These are phyloP conservation scores for Ahaetulla prasina DNA, from an alignment of 2,113 vertebrate genomes.

Conservation along the genomic window DNA sequence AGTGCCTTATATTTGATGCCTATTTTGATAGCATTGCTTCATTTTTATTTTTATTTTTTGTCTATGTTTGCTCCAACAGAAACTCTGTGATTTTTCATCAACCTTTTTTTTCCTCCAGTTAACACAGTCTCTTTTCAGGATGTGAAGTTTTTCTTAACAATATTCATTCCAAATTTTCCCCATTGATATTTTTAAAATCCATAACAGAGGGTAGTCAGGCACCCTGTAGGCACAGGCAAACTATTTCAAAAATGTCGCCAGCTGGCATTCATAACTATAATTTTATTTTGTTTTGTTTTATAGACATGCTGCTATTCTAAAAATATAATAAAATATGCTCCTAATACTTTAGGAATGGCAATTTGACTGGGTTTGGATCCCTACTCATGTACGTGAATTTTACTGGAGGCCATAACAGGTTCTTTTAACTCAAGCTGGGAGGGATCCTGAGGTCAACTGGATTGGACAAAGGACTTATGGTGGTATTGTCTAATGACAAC, in stretches of 20 bases:
- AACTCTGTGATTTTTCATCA: conserved; percentile 64
- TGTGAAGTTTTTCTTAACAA: conserved; percentile 66
- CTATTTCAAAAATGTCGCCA: conserved; percentile 39
- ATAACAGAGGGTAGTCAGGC: conserved; percentile 69
- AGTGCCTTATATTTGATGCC: conserved; percentile 99
- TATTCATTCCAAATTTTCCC: conserved; percentile 69
- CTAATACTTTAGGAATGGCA: conserved; percentile 12
- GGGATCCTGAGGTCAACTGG: conserved; percentile 1
- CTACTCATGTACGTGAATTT: not conserved
- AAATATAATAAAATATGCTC: conserved; percentile 47
- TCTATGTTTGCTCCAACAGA: conserved; percentile 73
- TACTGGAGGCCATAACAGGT: not conserved
- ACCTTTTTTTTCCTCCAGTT: conserved; percentile 38
- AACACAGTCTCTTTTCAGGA: conserved; percentile 67
- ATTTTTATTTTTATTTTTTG: conserved; percentile 77
- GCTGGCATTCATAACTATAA: conserved; percentile 32
- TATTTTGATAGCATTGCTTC: conserved; percentile 91
- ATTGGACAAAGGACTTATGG: conserved; percentile 16
- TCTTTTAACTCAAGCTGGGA: conserved; percentile 6
- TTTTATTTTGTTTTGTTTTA: conserved; percentile 1
- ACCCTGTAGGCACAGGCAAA: conserved; percentile 58
- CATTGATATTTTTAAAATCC: conserved; percentile 68
- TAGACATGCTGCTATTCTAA: conserved; percentile 20
- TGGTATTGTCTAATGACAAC: not conserved
- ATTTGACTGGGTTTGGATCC: not conserved